A percentile compares a stretch with the other conserved stretches of the same genome.
Evolutionary conservation across 2,797 vertebrate species (phyloP).

Genomic region (Diplodus puntazzo): DNA sequence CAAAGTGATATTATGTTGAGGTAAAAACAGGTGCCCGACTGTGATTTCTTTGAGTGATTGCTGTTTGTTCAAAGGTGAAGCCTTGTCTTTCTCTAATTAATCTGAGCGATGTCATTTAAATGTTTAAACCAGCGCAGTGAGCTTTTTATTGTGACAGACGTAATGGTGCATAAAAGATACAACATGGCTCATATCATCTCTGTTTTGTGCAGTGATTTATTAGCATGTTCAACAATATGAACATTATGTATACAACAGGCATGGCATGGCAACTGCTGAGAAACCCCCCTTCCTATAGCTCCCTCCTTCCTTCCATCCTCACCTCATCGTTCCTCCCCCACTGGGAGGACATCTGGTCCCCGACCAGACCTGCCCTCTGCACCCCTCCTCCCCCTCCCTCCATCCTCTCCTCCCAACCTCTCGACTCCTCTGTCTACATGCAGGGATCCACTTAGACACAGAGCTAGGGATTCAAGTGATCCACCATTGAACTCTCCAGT

Average conservation of each 20-base stretch:
- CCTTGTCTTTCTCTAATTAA: conserved; percentile 32
- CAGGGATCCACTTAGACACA: conserved; percentile 71
- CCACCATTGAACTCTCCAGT: conserved; percentile 57
- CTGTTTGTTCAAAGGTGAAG: conserved; percentile 47
- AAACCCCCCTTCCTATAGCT: conserved; percentile 60
- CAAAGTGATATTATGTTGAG: conserved; percentile 45
- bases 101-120: conserved; percentile 16
- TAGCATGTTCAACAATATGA: conserved; percentile 61
- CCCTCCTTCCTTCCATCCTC: conserved; percentile 76
- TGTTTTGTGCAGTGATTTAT: conserved; percentile 47
- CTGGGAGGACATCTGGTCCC: conserved; percentile 88
- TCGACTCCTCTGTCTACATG: conserved; percentile 52
- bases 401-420: conserved; percentile 60
- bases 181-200: conserved; percentile 4
- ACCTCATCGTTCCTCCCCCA: conserved; percentile 82
- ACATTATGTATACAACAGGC: conserved; percentile 72
- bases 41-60: conserved; percentile 54
- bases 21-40: conserved; percentile 32
- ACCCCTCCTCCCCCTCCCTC: conserved; percentile 57
- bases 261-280: conserved; percentile 73
- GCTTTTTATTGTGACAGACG: conserved; percentile 4
- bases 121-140: conserved; percentile 11
- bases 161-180: conserved; percentile 32
- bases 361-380: conserved; percentile 78
- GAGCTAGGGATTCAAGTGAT: conserved; percentile 62